Conservation (phyloP, 2,113 vertebrate species). For the Labrus mixtus region DNA sequence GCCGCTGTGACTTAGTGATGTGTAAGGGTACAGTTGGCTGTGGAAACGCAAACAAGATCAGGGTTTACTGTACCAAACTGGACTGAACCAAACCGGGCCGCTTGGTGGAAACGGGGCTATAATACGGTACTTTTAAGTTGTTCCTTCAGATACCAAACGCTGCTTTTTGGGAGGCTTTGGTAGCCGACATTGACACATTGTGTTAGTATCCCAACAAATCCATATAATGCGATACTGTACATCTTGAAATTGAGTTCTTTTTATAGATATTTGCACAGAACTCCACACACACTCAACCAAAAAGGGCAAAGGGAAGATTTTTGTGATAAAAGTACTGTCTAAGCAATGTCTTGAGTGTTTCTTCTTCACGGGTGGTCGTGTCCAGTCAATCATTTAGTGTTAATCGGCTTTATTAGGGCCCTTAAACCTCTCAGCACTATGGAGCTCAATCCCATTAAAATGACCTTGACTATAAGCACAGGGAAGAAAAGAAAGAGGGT, state of each 20-base stretch:
- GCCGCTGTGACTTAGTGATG: too few relatives aligned
- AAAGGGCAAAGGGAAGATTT: background rate
- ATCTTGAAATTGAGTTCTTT: background rate
- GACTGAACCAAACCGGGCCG: too few relatives aligned
- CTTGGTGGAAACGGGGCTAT: too few relatives aligned
- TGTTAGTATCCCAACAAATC: background rate
- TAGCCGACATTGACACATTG: too few relatives aligned
- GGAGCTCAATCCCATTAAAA: slow-evolving; percentile 82
- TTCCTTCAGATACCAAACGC: background rate
- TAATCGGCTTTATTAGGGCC: slow-evolving; percentile 84
- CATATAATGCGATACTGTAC: too few relatives aligned
- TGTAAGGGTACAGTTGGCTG: too few relatives aligned
- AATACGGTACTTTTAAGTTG: too few relatives aligned
- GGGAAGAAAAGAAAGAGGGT: slow-evolving; percentile 62
- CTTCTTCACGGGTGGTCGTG: slow-evolving; percentile 17
- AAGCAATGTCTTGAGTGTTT: background rate
- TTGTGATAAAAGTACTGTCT: background rate
- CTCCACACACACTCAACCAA: background rate
- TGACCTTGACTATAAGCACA: slow-evolving; percentile 75
- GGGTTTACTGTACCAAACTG: too few relatives aligned
- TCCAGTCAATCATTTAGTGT: slow-evolving; percentile 68
- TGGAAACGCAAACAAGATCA: too few relatives aligned
- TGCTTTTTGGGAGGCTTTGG: background rate
- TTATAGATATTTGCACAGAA: background rate
- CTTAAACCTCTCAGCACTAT: slow-evolving; percentile 75